Conservation (phyloP, 2,113 vertebrate genomes). For the Fulmarus glacialis region DNA sequence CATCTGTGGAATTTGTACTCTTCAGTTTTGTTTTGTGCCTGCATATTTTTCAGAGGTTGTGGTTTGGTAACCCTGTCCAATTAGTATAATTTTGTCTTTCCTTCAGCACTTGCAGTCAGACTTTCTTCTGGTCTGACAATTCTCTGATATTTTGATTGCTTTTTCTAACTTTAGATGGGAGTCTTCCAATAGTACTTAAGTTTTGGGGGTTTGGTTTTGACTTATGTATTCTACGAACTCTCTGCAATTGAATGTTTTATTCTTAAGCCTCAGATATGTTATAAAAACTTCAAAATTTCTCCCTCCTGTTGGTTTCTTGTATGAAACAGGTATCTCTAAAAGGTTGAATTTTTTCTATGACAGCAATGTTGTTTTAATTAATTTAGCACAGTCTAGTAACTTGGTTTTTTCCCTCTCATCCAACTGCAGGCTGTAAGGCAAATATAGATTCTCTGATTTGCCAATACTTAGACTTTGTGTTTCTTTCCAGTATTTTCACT, state of each 20-base stretch:
- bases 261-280: neutral
- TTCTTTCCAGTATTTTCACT: neutral
- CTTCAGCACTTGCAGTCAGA: neutral
- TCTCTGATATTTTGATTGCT: neutral
- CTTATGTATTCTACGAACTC: neutral
- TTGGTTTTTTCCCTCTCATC: neutral
- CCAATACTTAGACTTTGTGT: neutral
- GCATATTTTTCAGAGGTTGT: neutral
- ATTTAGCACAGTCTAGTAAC: neutral
- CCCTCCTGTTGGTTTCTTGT: neutral
- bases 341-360: neutral
- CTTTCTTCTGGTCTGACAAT: neutral
- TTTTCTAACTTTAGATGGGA: neutral
- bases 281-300: neutral
- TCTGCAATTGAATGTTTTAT: neutral
- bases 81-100: neutral
- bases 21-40: neutral
- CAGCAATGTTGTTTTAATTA: neutral
- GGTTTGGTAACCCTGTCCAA: neutral
- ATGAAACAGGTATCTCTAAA: neutral
- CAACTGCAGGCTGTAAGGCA: neutral
- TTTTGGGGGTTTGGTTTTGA: neutral
- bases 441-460: neutral
- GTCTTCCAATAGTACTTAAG: neutral
- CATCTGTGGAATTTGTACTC: neutral